Evolutionary conservation across 2,113 vertebrate genomes (phyloP), one percentile per base, ranked within the genome.

Genomic region (Pagrus major): DNA sequence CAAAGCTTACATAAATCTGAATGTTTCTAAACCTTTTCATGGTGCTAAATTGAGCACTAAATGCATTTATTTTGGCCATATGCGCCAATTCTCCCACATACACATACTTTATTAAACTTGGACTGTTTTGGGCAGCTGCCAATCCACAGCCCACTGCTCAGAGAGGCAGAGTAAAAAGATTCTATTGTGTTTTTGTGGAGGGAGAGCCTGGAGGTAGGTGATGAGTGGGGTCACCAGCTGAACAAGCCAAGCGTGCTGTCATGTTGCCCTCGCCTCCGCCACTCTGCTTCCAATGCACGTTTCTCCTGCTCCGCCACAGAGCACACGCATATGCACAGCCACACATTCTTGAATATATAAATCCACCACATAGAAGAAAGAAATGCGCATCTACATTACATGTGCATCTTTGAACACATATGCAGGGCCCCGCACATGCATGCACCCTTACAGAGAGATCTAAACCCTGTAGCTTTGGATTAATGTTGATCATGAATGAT

Each of bases 171-270:
- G 70, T 80, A 59, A 92, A n/a, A 85, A 88, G 61, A 86, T 87
- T 71, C 81, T 78, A 83, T 93, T 93, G 90, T 91, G 88, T 84
- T n/a, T n/a, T n/a, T n/a, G 65, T 83, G 65, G 42, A 90, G 81
- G 72, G 64, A 84, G 73, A 81, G 81, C 89, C 81, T 73, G 83
- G 74, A 91, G 89, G 79, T 54, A 74, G 72, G 84, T 89, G 90
- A 87, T 84, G 91, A 83, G 87, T 60, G 56, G 83, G 90, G 86
- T 91, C 88, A 86, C 78, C 78, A 70, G 80, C 83, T 78, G 86
- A 91, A 86, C 83, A 87, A 88, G 86, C 84, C 85, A 66, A 88
- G 80, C 75, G 42, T 80, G 76, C 78, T 80, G 80, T 85, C 67
- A 79, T 84, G 56, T 72, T 76, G 81, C 81, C 83, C 82, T 86